These are phyloP conservation scores for Clarias macrocephalus DNA, from an alignment of 2,113 vertebrate genomes.

Conservation along the genomic window DNA sequence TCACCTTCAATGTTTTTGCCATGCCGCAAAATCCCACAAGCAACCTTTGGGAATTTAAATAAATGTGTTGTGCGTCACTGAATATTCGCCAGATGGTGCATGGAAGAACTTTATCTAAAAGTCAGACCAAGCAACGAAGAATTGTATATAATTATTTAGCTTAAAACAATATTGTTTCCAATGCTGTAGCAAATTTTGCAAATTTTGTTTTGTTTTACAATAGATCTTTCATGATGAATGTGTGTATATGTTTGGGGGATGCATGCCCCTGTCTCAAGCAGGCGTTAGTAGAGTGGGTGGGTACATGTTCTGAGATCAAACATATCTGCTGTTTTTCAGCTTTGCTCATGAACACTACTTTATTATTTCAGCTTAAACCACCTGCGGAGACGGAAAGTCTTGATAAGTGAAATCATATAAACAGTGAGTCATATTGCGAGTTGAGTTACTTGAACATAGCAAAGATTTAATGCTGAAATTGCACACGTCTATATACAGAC, in stretches of 20 bases:
- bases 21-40: too few relatives aligned
- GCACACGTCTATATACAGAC: background rate
- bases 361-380: conserved; percentile 3
- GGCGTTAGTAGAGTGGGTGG: conserved; percentile 6
- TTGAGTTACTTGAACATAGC: background rate
- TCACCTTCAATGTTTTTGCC: too few relatives aligned
- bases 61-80: too few relatives aligned
- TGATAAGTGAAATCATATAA: background rate
- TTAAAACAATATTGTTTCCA: too few relatives aligned
- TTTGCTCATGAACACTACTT: conserved; percentile 8
- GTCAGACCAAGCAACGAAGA: too few relatives aligned
- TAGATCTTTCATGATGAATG: too few relatives aligned
- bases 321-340: background rate
- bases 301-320: background rate
- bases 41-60: too few relatives aligned
- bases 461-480: background rate
- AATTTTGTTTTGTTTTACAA: too few relatives aligned
- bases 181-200: too few relatives aligned
- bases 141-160: too few relatives aligned
- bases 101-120: too few relatives aligned
- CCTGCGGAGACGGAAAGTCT: background rate
- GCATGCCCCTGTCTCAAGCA: conserved; percentile 49
- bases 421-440: background rate
- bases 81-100: too few relatives aligned
- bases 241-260: conserved; percentile 4